Conservation (phyloP, 2,888 invertebrate genomes). For the Baccha elongata region DNA sequence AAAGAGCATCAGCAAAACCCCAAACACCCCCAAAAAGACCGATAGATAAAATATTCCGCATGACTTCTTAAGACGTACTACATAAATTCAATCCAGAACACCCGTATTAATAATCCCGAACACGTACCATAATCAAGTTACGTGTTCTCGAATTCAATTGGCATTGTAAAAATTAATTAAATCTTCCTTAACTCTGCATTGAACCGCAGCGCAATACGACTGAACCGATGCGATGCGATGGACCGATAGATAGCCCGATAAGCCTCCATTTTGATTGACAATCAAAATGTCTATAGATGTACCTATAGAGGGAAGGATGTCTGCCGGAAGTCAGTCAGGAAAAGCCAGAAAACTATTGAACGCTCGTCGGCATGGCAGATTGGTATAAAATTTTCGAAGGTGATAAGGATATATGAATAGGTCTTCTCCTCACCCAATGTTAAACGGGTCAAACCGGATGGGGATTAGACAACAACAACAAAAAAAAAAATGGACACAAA, state of each 20-base stretch:
- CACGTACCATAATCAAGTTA: constrained; percentile 74
- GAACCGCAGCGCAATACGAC: constrained; percentile 41
- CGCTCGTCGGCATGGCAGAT: constrained; percentile 46
- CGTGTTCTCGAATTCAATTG: constrained; percentile 74
- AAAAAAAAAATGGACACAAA: background rate
- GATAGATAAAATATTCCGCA: constrained; percentile 58
- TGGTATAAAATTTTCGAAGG: constrained; percentile 52
- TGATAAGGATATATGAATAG: constrained; percentile 64
- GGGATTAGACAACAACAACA: constrained; percentile 6
- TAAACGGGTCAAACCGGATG: constrained; percentile 57
- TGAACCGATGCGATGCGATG: constrained; percentile 12
- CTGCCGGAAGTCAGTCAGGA: constrained; percentile 60
- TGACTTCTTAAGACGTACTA: constrained; percentile 58
- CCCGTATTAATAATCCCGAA: constrained; percentile 64
- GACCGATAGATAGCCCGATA: constrained; percentile 33
- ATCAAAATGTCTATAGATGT: constrained; percentile 46
- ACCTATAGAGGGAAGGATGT: constrained; percentile 19
- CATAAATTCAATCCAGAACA: constrained; percentile 10
- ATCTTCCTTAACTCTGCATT: constrained; percentile 69
- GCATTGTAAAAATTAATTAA: constrained; percentile 74
- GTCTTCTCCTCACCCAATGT: constrained; percentile 22
- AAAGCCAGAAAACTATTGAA: constrained; percentile 55
- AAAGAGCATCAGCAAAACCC: background rate
- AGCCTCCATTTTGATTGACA: constrained; percentile 70
- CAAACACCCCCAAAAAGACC: constrained; percentile 1